Evolutionary conservation across 2,113 vertebrate species (phyloP), one percentile per base, ranked within the genome.

Genomic region (Caracal caracal): DNA sequence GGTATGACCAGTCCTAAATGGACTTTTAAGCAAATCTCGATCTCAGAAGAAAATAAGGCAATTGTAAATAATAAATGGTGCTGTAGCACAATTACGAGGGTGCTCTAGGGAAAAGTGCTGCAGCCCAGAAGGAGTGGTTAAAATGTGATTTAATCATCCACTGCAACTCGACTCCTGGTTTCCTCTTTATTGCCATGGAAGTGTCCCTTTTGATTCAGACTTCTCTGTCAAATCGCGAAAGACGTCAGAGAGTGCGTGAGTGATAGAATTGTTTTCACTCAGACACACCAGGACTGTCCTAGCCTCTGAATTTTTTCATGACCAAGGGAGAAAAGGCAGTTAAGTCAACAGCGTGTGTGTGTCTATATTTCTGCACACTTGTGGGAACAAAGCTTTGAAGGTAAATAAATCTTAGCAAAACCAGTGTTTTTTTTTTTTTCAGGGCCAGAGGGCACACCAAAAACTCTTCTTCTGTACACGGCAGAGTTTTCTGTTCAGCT

Each of bases 61-160:
- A 90, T 97, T 97, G 95, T 96, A 92, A 97, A 97, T 96, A 97
- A 97, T 92, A 97, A 94, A 97, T 51, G 80, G 75, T 37, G 75
- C 70, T 0, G 9, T 20, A 88, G 96, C 49, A 51, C 93, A 90
- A 84, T 97, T 96, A 96, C 15, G 73, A 75, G 71, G 33, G 51
- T 53, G 63, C 94, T 93, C 83, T 93, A 22, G 81, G 86, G 90
- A 95, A 80, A 94, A 97, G 79, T 20, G 33, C 33, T 35, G 33
- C 37, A 10, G 37, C 17, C n/a, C 63, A 65, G 95, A 93, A 88
- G 61, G 79, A 87, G 78, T 63, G 75, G 80, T 71, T 70, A 84
- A 37, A 68, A 66, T 51, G 30, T 91, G 73, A 97, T 97, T 96
- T 93, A 95, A 97, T 98, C 92, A 96, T 78, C 82, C 88, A 37